phyloP scores from a whole-genome alignment of 2,888 invertebrate species.

The Drosophila mulleri region DNA sequence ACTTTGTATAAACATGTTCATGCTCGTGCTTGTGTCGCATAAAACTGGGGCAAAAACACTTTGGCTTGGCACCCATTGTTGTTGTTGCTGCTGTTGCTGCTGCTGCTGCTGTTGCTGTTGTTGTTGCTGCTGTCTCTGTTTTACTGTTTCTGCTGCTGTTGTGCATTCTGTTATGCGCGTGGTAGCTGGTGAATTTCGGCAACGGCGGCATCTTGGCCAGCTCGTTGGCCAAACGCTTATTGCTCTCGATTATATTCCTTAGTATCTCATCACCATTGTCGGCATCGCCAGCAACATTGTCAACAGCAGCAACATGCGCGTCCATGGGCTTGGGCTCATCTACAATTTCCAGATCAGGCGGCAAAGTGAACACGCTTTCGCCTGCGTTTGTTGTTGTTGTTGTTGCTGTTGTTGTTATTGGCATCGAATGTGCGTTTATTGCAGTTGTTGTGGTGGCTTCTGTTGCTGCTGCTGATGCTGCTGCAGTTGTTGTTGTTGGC shows the following conservation, averaged over 20 bases:
- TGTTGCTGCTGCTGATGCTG: conserved; percentile 8
- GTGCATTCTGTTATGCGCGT: conserved; percentile 38
- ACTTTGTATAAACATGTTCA: conserved; percentile 38
- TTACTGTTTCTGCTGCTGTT: conserved; percentile 18
- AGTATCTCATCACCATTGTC: conserved; percentile 73
- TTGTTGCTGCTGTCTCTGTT: conserved; percentile 21
- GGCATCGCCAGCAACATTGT: conserved; percentile 21
- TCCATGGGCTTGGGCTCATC: conserved; percentile 23
- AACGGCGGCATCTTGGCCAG: conserved; percentile 82
- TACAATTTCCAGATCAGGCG: conserved; percentile 55
- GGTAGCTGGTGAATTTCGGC: conserved; percentile 64
- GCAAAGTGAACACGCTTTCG: conserved; percentile 80
- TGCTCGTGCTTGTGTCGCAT: conserved; percentile 68
- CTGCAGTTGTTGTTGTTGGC: conserved; percentile 33
- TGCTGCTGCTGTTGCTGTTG: conserved; percentile 37
- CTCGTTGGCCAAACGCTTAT: conserved; percentile 74
- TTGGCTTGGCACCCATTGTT: conserved; percentile 43
- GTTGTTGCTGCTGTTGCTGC: conserved; percentile 27
- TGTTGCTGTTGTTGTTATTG: conserved; percentile 34
- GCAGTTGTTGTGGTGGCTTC: conserved; percentile 33
- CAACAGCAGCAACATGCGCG: conserved; percentile 30
- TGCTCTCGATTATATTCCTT: conserved; percentile 79
- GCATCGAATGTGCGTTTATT: conserved; percentile 40
- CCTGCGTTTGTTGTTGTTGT: conserved; percentile 57
- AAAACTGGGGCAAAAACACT: conserved; percentile 74